Base-by-base conservation (phyloP, 2,888 invertebrate genomes). In the Belgica antarctica region DNA sequence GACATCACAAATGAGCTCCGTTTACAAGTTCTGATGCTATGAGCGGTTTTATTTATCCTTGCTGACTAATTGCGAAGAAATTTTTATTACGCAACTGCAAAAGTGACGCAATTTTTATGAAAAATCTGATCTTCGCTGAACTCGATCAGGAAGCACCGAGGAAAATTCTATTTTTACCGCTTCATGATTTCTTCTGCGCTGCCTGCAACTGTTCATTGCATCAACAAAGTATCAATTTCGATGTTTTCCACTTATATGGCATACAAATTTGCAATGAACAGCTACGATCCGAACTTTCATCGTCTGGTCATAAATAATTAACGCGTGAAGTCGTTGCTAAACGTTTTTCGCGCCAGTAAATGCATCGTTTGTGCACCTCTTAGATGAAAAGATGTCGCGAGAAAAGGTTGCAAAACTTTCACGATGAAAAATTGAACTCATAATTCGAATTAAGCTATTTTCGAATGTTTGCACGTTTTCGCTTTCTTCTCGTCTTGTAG, bases 61-160 rank as follows among this genome's bases (percentile, higher is more conserved):
- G n/a, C n/a, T n/a, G n/a, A n/a, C n/a, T n/a, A n/a, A n/a, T n/a
- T n/a, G n/a, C n/a, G n/a, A n/a, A n/a, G n/a, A n/a, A n/a, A n/a
- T n/a, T n/a, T n/a, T n/a, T n/a, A 52, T 52, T 52, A 52, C 12
- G 52, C 52, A 52, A 52, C n/a, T 52, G 34, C 34, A 52, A 52
- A 52, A 52, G 7, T 52, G n/a, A 17, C 22, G 52, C 52, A 52
- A 52, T n/a, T n/a, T n/a, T n/a, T n/a, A n/a, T n/a, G n/a, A n/a
- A n/a, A n/a, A n/a, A n/a, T n/a, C n/a, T n/a, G n/a, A n/a, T n/a
- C n/a, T n/a, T n/a, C 2, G 22, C 8, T 7, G 4, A n/a, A 22
- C 17, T 5, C 4, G 52, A 52, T 52, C 52, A 52, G 52, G 52
- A 52, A 52, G n/a, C n/a, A 12, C 17, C 3, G 8, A 22, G n/a